Percentiles rank a stretch among this genome's conserved stretches.
Conservation (phyloP, 2,797 vertebrate species). For the Cryptoprocta ferox region DNA sequence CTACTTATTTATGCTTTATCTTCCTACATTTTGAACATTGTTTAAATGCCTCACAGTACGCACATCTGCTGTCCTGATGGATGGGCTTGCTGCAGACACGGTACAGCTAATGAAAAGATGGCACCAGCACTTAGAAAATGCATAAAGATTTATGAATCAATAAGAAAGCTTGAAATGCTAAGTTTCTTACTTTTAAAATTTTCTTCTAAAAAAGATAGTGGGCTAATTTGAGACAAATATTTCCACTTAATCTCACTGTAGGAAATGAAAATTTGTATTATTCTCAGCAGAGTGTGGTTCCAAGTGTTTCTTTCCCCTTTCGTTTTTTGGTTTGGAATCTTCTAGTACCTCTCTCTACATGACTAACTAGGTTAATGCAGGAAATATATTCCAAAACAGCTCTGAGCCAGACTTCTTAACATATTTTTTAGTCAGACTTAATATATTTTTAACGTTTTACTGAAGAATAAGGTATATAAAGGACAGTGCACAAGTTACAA, state of each 20-base stretch:
- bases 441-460: background rate
- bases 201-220: background rate
- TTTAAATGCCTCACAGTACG: conserved; percentile 7
- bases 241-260: background rate
- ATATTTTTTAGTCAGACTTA: background rate
- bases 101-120: conserved; percentile 74
- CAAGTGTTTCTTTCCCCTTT: background rate
- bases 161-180: conserved; percentile 16
- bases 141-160: conserved; percentile 68
- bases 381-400: background rate
- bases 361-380: background rate
- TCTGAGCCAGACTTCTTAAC: background rate
- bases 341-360: background rate
- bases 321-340: background rate
- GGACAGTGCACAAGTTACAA: background rate
- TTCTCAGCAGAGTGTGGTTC: conserved; percentile 4
- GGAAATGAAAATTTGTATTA: background rate
- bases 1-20: conserved; percentile 45
- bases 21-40: background rate
- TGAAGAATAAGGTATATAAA: background rate
- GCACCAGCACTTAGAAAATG: conserved; percentile 40
- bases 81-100: conserved; percentile 36
- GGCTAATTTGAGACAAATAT: conserved; percentile 33
- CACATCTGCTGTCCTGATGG: conserved; percentile 19
- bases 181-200: background rate